phyloP scores from a whole-genome alignment of 2,888 invertebrate genomes.

The Chymomyza amoena region DNA sequence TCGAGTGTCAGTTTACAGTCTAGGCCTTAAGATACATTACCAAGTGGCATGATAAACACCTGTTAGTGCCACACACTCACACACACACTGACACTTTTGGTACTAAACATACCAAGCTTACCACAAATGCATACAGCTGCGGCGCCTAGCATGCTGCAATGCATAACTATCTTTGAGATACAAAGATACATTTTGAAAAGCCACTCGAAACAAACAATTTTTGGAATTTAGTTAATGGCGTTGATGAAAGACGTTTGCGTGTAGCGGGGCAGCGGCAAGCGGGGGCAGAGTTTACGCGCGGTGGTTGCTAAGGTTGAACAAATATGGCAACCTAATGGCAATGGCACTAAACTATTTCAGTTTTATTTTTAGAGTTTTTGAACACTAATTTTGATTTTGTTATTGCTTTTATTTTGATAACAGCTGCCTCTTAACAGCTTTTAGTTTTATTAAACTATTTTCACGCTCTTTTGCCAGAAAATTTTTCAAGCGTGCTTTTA shows the following conservation, averaged over 20 bases:
- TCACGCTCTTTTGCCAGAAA: background rate
- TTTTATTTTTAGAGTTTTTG: background rate
- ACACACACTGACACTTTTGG: background rate
- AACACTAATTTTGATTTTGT: background rate
- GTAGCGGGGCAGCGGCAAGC: too few relatives aligned
- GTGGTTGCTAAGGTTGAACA: too few relatives aligned
- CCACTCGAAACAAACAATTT: too few relatives aligned
- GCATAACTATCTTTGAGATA: background rate
- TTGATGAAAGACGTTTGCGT: too few relatives aligned
- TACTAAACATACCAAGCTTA: slow-evolving; percentile 25
- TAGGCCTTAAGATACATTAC: background rate
- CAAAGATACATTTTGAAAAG: too few relatives aligned
- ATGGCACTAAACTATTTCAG: background rate
- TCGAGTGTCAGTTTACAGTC: too few relatives aligned
- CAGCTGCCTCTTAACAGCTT: slow-evolving; percentile 2
- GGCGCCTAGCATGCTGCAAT: slow-evolving; percentile 27
- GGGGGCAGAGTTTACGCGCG: too few relatives aligned
- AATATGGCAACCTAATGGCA: too few relatives aligned
- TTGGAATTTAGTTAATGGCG: too few relatives aligned
- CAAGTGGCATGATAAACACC: background rate
- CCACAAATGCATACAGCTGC: slow-evolving; percentile 42
- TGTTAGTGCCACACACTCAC: background rate
- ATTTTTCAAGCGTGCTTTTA: slow-evolving; percentile 24
- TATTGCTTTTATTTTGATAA: background rate
- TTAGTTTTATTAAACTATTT: background rate